phyloP scores from a whole-genome alignment of 2,888 invertebrate genomes.

The Terebella lapidaria region DNA sequence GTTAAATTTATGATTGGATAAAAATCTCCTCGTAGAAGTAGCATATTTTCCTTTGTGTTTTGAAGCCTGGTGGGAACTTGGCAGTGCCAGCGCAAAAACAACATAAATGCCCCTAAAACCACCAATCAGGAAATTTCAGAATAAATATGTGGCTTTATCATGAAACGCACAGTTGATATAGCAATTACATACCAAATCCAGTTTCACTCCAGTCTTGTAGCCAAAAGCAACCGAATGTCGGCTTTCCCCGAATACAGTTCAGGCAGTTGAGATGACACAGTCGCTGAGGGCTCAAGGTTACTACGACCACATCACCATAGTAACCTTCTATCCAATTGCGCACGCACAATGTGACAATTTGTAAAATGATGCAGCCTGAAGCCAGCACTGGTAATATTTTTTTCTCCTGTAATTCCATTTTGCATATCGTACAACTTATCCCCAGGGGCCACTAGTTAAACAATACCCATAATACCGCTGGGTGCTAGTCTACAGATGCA shows the following conservation, averaged over 20 bases:
- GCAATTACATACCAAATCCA: background rate
- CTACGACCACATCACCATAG: background rate
- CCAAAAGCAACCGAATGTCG: background rate
- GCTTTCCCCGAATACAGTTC: background rate
- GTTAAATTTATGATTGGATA: too few relatives aligned
- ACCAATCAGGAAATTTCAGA: too few relatives aligned
- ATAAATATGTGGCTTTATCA: background rate
- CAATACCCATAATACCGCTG: too few relatives aligned
- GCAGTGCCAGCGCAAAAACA: too few relatives aligned
- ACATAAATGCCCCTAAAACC: too few relatives aligned
- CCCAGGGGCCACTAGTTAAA: too few relatives aligned
- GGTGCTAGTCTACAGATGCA: too few relatives aligned
- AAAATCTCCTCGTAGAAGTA: too few relatives aligned
- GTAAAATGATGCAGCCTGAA: background rate
- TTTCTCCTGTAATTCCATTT: background rate
- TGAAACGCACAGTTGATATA: background rate
- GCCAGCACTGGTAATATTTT: background rate
- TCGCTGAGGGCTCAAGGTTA: background rate
- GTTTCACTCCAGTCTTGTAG: background rate
- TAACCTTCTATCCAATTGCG: constrained; percentile 2
- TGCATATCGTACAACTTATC: too few relatives aligned
- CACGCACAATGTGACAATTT: background rate
- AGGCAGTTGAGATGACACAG: background rate
- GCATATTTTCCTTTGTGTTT: too few relatives aligned
- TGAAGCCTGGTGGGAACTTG: too few relatives aligned